Base-by-base conservation (phyloP, 1,140 invertebrate species). In the Drosophila dunni region DNA sequence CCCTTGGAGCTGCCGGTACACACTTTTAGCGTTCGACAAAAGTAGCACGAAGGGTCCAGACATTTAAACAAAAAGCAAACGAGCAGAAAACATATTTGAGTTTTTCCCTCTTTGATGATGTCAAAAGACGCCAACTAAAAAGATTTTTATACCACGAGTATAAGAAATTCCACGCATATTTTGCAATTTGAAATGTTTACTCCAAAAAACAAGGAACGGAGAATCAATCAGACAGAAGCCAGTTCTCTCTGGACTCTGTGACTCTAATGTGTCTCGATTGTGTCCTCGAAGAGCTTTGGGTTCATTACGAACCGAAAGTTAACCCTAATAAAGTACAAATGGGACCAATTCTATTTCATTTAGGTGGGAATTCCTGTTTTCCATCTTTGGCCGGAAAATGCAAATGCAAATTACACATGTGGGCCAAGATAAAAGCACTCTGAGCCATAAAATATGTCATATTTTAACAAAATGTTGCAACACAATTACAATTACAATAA, bases 381-480 rank as follows among this genome's bases (percentile, higher is more conserved):
- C 40, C 13, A 6, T n/a, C 40, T 54, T 1, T 91, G 81, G 65
- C 58, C 53, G 46, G 68, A 63, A 75, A 78, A 78, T 78, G 72
- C 76, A 75, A 78, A 81, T 78, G 72, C 76, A 72, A 60, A 80
- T 63, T 63, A 63, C 46, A 51, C 48, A 63, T 29, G 40, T 44
- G 54, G 33, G 54, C 40, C 48, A 34, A 82, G 82, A 91, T 86
- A 91, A 82, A 90, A 86, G 75, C 75, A 61, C 72, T 78, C 34
- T 90, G 90, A 90, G 79, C 75, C 79, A 91, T 91, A 91, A 91
- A 91, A 91, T 91, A 91, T 91, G 89, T 91, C 89, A 91, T 91
- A 91, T 91, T 86, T 91, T 91, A 91, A 65, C 83, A 78, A 88
- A 86, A 88, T 86, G 83, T 65, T 86, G 83, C 79, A 79, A 3